Base-by-base conservation (phyloP, 53 echinoderm and acorn worm species). In the Holothuria leucospilota region DNA sequence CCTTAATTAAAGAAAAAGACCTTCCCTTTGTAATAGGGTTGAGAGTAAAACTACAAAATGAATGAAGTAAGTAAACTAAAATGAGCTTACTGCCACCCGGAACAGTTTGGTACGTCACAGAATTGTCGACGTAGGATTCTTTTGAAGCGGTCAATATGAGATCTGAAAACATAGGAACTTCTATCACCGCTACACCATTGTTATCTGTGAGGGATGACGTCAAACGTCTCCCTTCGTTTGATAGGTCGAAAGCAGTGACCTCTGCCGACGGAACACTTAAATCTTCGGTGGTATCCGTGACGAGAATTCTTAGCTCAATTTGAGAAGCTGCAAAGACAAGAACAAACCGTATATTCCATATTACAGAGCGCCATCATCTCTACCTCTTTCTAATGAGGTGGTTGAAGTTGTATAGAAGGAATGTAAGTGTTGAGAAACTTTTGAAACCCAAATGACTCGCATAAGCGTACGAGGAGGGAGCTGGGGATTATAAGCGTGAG, bases 141-240 rank as follows among this genome's bases (percentile, higher is more conserved):
- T 94, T 92, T 16, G 67, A 53, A 6, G 87, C 94, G 5, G 81
- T 81, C 6, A 94, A 49, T 28, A 90, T 85, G 65, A 94, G n/a
- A 13, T 42, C 21, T 29, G 81, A 39, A 62, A 42, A 87, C 24
- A 63, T 72, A 26, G 94, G 94, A 7, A 85, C 85, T n/a, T 69
- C 24, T 21, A 94, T 39, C 14, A 53, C 69, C 11, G 88, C 94
- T 23, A 92, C 52, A 10, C 94, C 94, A 49, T 92, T 82, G 7
- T 60, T 59, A 10, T 85, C 85, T 4, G 92, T 92, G 23, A 24
- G 23, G 6, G 39, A 87, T 80, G 63, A 63, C 42, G 70, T 64
- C 72, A 85, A 80, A 13, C 85, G 87, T 39, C 71, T 78, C 13
- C 82, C 88, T 20, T 83, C 89, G 40, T 68, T 84, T 69, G 80